A percentile compares a stretch with the other conserved stretches of the same genome.
These are phyloP conservation scores for Etheostoma perlongum DNA, from an alignment of 2,797 vertebrate genomes.

Conservation along the genomic window DNA sequence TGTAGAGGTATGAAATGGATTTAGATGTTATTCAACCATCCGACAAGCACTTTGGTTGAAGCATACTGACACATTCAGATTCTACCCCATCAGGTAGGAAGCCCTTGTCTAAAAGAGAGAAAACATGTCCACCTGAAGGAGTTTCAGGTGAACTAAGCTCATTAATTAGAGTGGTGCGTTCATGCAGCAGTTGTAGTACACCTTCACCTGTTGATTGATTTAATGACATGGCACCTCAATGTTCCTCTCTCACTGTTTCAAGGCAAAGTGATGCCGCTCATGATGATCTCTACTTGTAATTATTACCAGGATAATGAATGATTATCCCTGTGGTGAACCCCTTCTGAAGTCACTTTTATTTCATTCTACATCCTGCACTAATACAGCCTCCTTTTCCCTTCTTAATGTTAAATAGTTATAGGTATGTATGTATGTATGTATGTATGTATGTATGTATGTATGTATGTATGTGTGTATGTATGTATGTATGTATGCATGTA, in stretches of 20 bases:
- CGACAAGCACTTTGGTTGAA: not conserved
- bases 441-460: too few relatives aligned
- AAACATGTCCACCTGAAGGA: not conserved
- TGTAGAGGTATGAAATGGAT: not conserved
- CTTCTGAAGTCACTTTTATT: conserved; percentile 22
- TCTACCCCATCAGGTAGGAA: not conserved
- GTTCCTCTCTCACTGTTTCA: not conserved
- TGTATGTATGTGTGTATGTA: too few relatives aligned
- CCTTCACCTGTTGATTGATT: conserved; percentile 11
- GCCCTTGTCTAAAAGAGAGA: not conserved
- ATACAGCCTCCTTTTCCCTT: too few relatives aligned
- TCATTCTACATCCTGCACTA: too few relatives aligned
- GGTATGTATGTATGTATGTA: too few relatives aligned
- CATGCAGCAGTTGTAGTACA: not conserved
- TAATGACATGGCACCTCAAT: conserved; percentile 8
- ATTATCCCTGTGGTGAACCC: not conserved
- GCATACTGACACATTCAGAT: not conserved
- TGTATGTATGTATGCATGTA: too few relatives aligned
- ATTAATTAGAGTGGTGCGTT: not conserved
- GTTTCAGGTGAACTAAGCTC: not conserved
- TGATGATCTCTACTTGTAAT: conserved; percentile 34
- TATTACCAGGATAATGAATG: conserved; percentile 28
- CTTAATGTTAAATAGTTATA: too few relatives aligned
- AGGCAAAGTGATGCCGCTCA: not conserved
- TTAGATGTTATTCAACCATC: not conserved